Percentiles rank a stretch among this genome's conserved stretches.
Conservation (phyloP, 1,140 invertebrate species). For the Drosophila ercepeae region DNA sequence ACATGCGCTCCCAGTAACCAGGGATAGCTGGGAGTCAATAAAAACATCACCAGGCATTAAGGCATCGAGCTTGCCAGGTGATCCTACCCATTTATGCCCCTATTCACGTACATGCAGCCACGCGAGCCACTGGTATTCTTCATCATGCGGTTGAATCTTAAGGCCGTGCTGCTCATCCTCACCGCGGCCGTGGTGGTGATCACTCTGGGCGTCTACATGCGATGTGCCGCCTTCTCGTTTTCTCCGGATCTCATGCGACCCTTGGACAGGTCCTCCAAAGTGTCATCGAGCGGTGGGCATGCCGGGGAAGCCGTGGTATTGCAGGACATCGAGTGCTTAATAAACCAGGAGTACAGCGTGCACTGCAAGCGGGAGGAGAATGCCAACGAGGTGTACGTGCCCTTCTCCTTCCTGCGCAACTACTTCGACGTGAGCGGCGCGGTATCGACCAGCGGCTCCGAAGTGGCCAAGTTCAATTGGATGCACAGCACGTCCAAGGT, state of each 20-base stretch:
- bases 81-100: background rate
- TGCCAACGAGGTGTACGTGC: constrained; percentile 94
- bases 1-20: constrained; percentile 19
- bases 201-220: constrained; percentile 85
- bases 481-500: constrained; percentile 97
- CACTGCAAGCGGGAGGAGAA: constrained; percentile 92
- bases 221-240: constrained; percentile 84
- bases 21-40: constrained; percentile 25
- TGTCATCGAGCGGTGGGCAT: background rate
- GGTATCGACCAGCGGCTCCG: constrained; percentile 42
- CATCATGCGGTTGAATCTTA: constrained; percentile 86
- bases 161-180: constrained; percentile 84
- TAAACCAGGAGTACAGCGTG: constrained; percentile 95
- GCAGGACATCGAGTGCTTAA: constrained; percentile 94
- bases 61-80: constrained; percentile 8
- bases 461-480: constrained; percentile 93
- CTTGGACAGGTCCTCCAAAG: constrained; percentile 36
- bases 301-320: constrained; percentile 25
- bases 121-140: constrained; percentile 83
- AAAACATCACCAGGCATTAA: constrained; percentile 40
- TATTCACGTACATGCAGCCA: constrained; percentile 32
- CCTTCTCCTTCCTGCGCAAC: constrained; percentile 96
- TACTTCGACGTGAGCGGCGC: constrained; percentile 94
- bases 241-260: constrained; percentile 64
- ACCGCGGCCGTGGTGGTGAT: constrained; percentile 84